Base-by-base conservation (phyloP, 2,113 vertebrate genomes). In the Chlorodrepanis virens region DNA sequence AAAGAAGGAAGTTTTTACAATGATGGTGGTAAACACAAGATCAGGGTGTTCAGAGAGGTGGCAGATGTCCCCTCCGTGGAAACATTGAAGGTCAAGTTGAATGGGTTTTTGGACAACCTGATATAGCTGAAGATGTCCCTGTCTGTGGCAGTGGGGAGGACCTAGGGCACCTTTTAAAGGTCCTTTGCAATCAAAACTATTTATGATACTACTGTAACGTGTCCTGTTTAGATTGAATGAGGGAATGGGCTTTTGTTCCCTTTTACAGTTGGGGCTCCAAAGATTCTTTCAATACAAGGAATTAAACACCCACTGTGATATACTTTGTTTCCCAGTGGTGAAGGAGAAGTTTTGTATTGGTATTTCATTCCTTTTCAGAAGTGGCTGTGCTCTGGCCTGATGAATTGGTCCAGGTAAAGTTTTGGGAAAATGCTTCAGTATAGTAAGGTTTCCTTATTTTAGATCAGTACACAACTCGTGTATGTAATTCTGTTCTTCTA, bases 391-490 rank as follows among this genome's bases (percentile, higher is more conserved):
- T 72, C n/a, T 67, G 61, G 7, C 47, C 16, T 19, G 15, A 47
- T 83, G 35, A 53, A 10, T 18, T 69, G 18, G 6, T 49, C 29
- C 9, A 6, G 14, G 4, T 50, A 24, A 37, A 59, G 8, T 56
- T 89, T 64, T 54, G 64, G 27, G 27, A 40, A 59, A 24, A 40
- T 37, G 16, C n/a, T 84, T 52, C 7, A 22, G 14, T 71, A 3
- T 33, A 22, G 25, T 84, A 54, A 76, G 21, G 14, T 77, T 56
- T 53, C 31, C 3, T 70, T 59, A 29, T 14, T 68, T 54, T 35
- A 44, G 24, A 7, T 61, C 3, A 1, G 6, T 56, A 10, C 2
- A 1, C 17, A 44, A 10, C 11, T 75, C 8, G 37, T 31, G 1
- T 76, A 31, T 37, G 7, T 9, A 40, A 22, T 52, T 70, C 27